phyloP scores from a whole-genome alignment of 2,113 vertebrate genomes.

The Rhombomys opimus region DNA sequence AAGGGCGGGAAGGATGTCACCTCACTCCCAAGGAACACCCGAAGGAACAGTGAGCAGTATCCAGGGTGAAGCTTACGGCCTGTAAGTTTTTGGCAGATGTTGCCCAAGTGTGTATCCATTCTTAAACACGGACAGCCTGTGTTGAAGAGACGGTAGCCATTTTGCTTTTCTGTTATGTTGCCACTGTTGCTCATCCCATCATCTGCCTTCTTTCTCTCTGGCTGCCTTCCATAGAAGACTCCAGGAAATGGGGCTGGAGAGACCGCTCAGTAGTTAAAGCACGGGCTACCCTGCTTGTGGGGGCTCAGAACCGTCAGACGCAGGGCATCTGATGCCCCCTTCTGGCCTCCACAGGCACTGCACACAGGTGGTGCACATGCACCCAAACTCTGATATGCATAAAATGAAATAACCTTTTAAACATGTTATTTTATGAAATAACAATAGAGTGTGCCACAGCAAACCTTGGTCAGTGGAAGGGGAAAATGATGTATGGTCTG shows the following conservation, averaged over 20 bases:
- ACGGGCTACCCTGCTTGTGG: not conserved
- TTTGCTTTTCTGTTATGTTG: not conserved
- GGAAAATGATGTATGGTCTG: not conserved
- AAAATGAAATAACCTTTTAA: not conserved
- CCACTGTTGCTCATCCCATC: not conserved
- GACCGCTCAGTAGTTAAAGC: not conserved
- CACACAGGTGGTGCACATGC: not conserved
- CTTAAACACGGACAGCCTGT: not conserved
- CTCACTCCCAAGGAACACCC: not conserved
- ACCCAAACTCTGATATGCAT: not conserved
- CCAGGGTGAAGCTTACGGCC: not conserved
- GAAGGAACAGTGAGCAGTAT: not conserved
- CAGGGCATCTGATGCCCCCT: not conserved
- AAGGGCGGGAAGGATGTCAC: not conserved
- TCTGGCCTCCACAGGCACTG: not conserved
- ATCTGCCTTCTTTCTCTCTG: not conserved
- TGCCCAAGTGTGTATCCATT: not conserved
- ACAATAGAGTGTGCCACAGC: not conserved
- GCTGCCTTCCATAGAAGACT: not conserved
- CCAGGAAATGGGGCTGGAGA: not conserved
- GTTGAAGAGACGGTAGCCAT: not conserved
- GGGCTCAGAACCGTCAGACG: no score
- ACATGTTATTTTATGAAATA: not conserved
- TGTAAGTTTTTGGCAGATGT: not conserved
- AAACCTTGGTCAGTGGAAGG: not conserved